A percentile compares a stretch with the other conserved stretches of the same genome.
Conservation (phyloP, 2,888 invertebrate species). For the Drosophila anomalata region DNA sequence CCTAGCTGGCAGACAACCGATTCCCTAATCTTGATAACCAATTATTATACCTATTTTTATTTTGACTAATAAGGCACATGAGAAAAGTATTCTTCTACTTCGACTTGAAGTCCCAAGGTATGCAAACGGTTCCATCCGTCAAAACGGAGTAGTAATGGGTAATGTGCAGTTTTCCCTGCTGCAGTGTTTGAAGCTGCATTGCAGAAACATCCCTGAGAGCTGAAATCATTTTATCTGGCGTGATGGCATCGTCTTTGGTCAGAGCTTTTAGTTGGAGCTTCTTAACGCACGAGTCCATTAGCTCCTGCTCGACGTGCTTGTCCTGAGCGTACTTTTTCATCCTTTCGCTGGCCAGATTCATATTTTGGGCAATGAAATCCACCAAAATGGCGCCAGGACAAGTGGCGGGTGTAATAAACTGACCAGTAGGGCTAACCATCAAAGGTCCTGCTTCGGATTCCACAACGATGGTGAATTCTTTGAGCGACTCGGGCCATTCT, state of each 20-base stretch:
- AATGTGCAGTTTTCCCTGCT: constrained; percentile 89
- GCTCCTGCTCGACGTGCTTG: constrained; percentile 91
- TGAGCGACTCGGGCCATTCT: constrained; percentile 89
- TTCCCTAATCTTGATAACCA: not conserved
- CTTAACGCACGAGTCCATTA: constrained; percentile 88
- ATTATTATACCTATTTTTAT: constrained; percentile 43
- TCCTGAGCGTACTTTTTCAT: constrained; percentile 87
- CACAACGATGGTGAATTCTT: constrained; percentile 87
- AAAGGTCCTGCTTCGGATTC: constrained; percentile 95
- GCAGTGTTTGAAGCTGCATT: constrained; percentile 84
- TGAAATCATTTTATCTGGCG: constrained; percentile 94
- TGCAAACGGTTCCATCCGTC: constrained; percentile 94
- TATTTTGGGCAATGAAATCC: constrained; percentile 91
- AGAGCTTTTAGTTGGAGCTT: constrained; percentile 89
- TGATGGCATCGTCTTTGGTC: constrained; percentile 95
- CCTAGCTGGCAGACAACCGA: constrained; percentile 9
- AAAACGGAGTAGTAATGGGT: constrained; percentile 96
- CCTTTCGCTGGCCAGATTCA: constrained; percentile 88
- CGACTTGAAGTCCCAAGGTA: constrained; percentile 92
- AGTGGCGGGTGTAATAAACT: constrained; percentile 95
- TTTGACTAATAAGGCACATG: constrained; percentile 64
- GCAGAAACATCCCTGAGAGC: constrained; percentile 90
- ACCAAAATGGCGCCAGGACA: constrained; percentile 94
- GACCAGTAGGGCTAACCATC: constrained; percentile 96
- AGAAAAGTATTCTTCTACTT: constrained; percentile 43